Conservation (phyloP, 2,888 invertebrate species). For the Cheilosia scutellata region DNA sequence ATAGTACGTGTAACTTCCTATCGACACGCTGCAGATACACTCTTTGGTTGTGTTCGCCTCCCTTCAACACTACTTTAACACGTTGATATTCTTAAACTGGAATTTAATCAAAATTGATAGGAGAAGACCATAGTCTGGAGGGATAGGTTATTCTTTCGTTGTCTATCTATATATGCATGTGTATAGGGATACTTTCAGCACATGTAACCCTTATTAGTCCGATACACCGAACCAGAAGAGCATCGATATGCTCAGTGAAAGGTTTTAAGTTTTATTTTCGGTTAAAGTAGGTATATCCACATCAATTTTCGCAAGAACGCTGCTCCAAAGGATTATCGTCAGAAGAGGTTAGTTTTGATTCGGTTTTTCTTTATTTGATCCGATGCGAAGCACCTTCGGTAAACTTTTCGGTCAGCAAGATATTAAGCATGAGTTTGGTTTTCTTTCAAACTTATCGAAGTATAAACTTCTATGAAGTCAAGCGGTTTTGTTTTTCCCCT, state of each 20-base stretch:
- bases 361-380: slow-evolving; percentile 5
- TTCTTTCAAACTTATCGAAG: slow-evolving; percentile 51
- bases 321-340: slow-evolving; percentile 54
- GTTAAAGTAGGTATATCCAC: slow-evolving; percentile 26
- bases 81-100: slow-evolving; percentile 39
- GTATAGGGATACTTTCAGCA: slow-evolving; percentile 38
- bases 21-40: slow-evolving; percentile 45
- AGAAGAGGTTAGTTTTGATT: slow-evolving; percentile 51
- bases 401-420: slow-evolving; percentile 36
- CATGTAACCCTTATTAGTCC: slow-evolving; percentile 57
- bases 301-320: slow-evolving; percentile 44
- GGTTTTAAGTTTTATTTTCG: slow-evolving; percentile 40
- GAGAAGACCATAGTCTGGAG: not conserved
- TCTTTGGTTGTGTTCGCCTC: not conserved
- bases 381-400: slow-evolving; percentile 5
- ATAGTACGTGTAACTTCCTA: slow-evolving; percentile 43
- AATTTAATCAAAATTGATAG: slow-evolving; percentile 59
- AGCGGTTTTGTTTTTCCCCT: not conserved
- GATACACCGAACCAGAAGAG: slow-evolving; percentile 5
- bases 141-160: slow-evolving; percentile 22
- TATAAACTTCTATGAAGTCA: slow-evolving; percentile 40
- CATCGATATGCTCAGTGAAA: slow-evolving; percentile 34
- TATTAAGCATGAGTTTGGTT: slow-evolving; percentile 46
- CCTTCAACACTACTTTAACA: not conserved
- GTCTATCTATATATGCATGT: slow-evolving; percentile 2